Evolutionary conservation across 2,888 invertebrate species (phyloP).

Genomic region (Rotaria socialis): DNA sequence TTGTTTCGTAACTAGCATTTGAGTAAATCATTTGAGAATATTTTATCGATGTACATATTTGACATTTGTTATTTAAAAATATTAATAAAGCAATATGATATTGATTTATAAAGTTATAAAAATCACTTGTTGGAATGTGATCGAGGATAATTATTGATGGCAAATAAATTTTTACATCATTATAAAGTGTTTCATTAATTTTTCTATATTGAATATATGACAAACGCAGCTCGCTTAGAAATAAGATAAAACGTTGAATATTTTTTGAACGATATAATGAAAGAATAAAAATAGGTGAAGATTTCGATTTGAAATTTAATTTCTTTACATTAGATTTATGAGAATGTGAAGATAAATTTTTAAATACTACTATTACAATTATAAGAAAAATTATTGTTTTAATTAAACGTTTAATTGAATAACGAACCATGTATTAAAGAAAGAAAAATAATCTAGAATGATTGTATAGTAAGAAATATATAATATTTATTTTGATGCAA

Average conservation of each 20-base stretch:
- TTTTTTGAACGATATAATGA: background rate
- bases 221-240: slow-evolving; percentile 10
- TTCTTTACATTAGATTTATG: background rate
- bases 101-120: background rate
- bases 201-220: background rate
- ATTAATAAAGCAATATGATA: background rate
- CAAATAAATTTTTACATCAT: background rate
- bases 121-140: background rate
- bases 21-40: background rate
- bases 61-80: background rate
- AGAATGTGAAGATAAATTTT: background rate
- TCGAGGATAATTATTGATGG: slow-evolving; percentile 1
- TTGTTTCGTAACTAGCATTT: background rate
- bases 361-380: background rate
- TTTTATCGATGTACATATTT: background rate
- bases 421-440: background rate
- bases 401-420: background rate
- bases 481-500: no score
- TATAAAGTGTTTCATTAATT: background rate
- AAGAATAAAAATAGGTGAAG: background rate
- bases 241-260: background rate
- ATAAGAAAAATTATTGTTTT: background rate
- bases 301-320: background rate
- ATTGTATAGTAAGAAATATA: no score
- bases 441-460: no score